A percentile compares a stretch with the other conserved stretches of the same genome.
phyloP scores from a whole-genome alignment of 2,797 vertebrate genomes.

The Gymnothorax reevesii region DNA sequence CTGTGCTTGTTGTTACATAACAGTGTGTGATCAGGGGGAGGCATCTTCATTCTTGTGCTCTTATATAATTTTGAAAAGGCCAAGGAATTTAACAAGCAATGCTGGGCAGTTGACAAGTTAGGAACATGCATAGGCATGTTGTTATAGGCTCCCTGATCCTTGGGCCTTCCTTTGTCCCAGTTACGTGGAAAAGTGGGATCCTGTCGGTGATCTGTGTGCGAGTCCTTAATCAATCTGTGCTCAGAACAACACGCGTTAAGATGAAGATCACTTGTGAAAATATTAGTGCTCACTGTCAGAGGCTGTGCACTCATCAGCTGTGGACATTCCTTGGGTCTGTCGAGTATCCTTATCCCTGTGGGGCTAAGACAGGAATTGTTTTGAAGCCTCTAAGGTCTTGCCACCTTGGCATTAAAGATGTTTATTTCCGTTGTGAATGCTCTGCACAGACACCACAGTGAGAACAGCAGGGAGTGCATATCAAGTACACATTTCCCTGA shows the following conservation, averaged over 20 bases:
- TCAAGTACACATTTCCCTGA: background rate
- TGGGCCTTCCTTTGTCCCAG: background rate
- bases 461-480: background rate
- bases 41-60: conserved; percentile 8
- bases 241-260: background rate
- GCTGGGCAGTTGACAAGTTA: background rate
- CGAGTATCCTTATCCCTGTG: background rate
- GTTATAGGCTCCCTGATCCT: background rate
- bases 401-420: background rate
- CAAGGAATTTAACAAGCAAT: background rate
- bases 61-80: conserved; percentile 4
- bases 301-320: background rate
- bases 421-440: conserved; percentile 1
- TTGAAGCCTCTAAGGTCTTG: background rate
- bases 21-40: background rate
- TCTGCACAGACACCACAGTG: background rate
- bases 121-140: background rate
- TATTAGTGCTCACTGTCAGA: background rate
- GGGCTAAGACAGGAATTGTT: background rate
- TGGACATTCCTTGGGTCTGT: background rate
- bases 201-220: background rate
- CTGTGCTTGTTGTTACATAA: background rate
- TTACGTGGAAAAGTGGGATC: background rate
- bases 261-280: background rate
- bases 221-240: background rate